phyloP scores from a whole-genome alignment of 2,888 invertebrate species.

The Osedax frankpressi region DNA sequence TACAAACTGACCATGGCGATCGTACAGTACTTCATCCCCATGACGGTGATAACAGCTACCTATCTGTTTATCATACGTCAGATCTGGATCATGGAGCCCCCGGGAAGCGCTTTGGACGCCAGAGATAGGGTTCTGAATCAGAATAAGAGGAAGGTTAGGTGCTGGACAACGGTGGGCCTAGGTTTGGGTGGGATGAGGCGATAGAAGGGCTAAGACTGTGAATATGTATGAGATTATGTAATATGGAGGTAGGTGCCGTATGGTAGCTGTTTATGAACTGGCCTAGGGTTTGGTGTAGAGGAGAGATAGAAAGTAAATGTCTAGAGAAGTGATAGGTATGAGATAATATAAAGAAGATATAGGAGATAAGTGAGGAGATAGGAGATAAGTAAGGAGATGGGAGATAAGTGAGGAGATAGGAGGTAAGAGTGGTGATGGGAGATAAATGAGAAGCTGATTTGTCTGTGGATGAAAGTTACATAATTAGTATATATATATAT shows the following conservation, averaged over 20 bases:
- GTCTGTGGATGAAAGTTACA: too few species aligned
- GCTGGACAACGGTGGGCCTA: not conserved
- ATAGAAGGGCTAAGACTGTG: not conserved
- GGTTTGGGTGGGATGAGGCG: not conserved
- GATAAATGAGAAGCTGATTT: not conserved
- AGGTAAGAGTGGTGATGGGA: too few species aligned
- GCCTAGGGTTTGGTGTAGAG: too few species aligned
- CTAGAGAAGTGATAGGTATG: too few species aligned
- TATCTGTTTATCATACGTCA: slow-evolving; percentile 68
- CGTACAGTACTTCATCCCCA: slow-evolving; percentile 61
- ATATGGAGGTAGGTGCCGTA: not conserved
- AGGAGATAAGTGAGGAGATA: too few species aligned
- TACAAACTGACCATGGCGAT: slow-evolving; percentile 43
- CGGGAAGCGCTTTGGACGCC: slow-evolving; percentile 65
- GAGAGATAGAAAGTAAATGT: too few species aligned
- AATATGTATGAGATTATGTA: not conserved
- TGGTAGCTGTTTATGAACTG: too few species aligned
- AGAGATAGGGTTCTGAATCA: slow-evolving; percentile 66
- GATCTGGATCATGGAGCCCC: slow-evolving; percentile 66
- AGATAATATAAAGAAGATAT: too few species aligned
- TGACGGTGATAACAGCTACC: slow-evolving; percentile 67
- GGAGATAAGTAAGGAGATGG: too few species aligned
- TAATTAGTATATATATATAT: not conserved
- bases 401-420: too few species aligned
- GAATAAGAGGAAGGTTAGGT: slow-evolving; percentile 70